Base-by-base conservation (phyloP, 2,113 vertebrate species). In the Pyxicephalus adspersus region DNA sequence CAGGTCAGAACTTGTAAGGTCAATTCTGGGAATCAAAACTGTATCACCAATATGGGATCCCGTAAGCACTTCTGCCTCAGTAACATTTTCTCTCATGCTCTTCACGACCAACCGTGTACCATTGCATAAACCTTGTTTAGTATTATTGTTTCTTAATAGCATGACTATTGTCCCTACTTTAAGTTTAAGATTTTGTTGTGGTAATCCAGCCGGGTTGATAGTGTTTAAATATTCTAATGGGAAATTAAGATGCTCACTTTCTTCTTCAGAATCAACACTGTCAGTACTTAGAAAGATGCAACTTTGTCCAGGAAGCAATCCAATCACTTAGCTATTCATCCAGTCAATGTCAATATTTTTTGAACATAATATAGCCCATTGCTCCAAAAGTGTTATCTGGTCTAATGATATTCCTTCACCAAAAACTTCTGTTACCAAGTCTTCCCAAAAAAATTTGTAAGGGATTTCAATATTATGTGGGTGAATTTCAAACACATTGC, bases 11-110 rank as follows among this genome's bases (percentile, higher is more conserved):
- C 52, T 54, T 54, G 52, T 54, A 54, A 54, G 52, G 52, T 8
- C 52, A 54, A 54, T 54, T 54, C 52, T 54, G 52, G 52, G 52
- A 54, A 54, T 54, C 52, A 54, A 54, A 54, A 54, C 52, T 54
- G 52, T 54, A 54, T 54, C 9, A 9, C 52, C 52, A 54, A 9
- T 54, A 54, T 54, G 52, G 52, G 52, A 54, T 54, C 52, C 52
- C 9, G 9, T 9, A 54, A 54, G 52, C 52, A 54, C 52, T 54
- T 54, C 52, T 54, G 52, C 52, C 52, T 54, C 52, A 54, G 9
- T 54, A 9, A 54, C 52, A 54, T 54, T 54, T 54, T 54, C 52
- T 54, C 52, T 54, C 52, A 54, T 54, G 52, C 52, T 54, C 52
- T 54, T 54, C 52, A 54, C 52, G 9, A 54, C 52, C 52, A 54